Percentiles rank a stretch among this genome's conserved stretches.
Conservation (phyloP, 30 jellyfish, hydroid and myxozoan genomes). For the Turritopsis dohrnii region DNA sequence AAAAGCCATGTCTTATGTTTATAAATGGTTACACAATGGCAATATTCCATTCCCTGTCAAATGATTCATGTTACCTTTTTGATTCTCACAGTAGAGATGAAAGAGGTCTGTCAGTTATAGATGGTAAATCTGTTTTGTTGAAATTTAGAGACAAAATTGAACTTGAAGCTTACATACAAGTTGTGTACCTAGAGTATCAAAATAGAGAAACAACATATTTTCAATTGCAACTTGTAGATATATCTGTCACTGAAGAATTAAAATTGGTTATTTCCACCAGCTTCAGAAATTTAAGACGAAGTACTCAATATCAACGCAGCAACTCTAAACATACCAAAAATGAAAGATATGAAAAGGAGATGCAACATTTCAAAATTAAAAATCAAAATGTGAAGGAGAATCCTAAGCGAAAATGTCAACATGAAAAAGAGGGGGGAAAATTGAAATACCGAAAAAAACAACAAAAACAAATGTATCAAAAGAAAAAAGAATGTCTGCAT, state of each 20-base stretch:
- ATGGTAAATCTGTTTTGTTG: background rate
- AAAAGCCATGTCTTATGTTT: background rate
- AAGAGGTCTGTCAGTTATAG: background rate
- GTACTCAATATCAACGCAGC: background rate
- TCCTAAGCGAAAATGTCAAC: too few relatives aligned
- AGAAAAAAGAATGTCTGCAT: background rate
- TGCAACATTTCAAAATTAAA: background rate
- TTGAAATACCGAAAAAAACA: background rate
- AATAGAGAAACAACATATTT: background rate
- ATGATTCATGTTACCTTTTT: background rate
- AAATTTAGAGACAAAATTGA: background rate
- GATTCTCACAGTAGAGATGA: constrained; percentile 9
- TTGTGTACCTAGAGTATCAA: background rate
- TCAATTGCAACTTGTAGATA: background rate
- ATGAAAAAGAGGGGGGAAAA: background rate
- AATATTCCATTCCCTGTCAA: background rate
- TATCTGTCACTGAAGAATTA: background rate
- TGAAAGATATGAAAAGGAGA: background rate
- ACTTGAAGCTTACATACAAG: background rate
- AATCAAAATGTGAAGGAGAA: too few relatives aligned
- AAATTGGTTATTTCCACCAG: background rate
- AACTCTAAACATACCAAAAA: too few relatives aligned
- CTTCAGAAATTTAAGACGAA: background rate
- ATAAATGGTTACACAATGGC: background rate
- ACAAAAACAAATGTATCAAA: background rate